Conservation (phyloP, 2,113 vertebrate species). For the Tragelaphus strepsiceros region DNA sequence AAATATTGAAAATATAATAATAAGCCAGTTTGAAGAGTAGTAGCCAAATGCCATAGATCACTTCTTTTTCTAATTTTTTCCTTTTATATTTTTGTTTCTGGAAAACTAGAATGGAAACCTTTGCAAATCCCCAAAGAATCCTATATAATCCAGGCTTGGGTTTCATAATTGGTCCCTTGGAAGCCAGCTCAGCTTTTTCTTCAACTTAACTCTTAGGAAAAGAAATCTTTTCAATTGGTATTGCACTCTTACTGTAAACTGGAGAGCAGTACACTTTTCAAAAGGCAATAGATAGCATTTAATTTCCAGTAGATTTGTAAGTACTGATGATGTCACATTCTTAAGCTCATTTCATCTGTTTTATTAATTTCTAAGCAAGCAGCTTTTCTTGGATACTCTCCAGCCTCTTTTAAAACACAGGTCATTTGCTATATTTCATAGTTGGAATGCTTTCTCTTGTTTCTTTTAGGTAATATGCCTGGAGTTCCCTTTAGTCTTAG, state of each 20-base stretch:
- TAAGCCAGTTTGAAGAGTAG: conserved; percentile 5
- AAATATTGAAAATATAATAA: conserved; percentile 19
- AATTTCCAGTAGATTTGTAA: not conserved
- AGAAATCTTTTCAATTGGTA: conserved; percentile 1
- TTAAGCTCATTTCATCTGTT: conserved; percentile 31
- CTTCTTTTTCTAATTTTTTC: conserved; percentile 31
- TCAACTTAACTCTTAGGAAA: conserved; percentile 39
- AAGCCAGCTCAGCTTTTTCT: conserved; percentile 37
- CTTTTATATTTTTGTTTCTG: conserved; percentile 37
- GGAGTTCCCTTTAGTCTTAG: not conserved
- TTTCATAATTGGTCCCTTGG: conserved; percentile 56
- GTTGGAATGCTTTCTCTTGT: conserved; percentile 14
- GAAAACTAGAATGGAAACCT: conserved; percentile 56
- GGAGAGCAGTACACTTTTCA: not conserved
- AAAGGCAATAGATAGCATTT: conserved; percentile 13
- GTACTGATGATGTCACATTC: not conserved
- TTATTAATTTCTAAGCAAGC: conserved; percentile 30
- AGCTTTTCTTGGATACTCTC: not conserved
- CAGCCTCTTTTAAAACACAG: conserved; percentile 26
- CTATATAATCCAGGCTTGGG: conserved; percentile 12
- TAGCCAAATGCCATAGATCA: not conserved
- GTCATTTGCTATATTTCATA: not conserved
- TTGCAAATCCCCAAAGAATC: conserved; percentile 54
- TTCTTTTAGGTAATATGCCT: not conserved
- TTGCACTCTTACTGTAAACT: not conserved